Conservation (phyloP, 1,140 invertebrate species). For the Phthorimaea operculella region DNA sequence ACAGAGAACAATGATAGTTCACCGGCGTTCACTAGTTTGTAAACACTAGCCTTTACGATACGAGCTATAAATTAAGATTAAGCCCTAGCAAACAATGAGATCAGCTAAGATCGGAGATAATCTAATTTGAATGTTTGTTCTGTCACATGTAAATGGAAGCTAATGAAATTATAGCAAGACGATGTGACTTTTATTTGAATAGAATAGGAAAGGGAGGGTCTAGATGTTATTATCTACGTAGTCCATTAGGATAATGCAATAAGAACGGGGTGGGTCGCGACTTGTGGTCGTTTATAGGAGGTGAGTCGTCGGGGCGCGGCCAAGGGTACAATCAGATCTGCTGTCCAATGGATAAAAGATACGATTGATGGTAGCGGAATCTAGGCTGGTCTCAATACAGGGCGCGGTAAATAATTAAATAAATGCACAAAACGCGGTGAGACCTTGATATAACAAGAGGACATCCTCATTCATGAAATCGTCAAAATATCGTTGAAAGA, state of each 20-base stretch:
- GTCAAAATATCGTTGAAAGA: too few species aligned
- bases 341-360: constrained; percentile 11
- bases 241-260: constrained; percentile 1
- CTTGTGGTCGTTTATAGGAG: not conserved
- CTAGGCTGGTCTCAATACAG: constrained; percentile 20
- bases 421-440: too few species aligned
- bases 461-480: too few species aligned
- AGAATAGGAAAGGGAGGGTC: not conserved
- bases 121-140: not conserved
- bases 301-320: not conserved
- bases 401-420: constrained; percentile 7
- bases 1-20: not conserved
- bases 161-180: not conserved
- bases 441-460: too few species aligned
- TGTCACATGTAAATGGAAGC: not conserved
- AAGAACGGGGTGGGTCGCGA: not conserved
- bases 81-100: not conserved
- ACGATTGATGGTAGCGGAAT: constrained; percentile 7
- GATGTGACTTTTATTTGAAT: not conserved
- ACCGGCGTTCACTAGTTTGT: not conserved
- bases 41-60: not conserved
- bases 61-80: not conserved
- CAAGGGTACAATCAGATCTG: not conserved
- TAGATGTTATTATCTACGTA: not conserved
- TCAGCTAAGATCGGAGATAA: not conserved